These are phyloP conservation scores for Nanorana parkeri DNA, from an alignment of 2,113 vertebrate species.

Conservation along the genomic window DNA sequence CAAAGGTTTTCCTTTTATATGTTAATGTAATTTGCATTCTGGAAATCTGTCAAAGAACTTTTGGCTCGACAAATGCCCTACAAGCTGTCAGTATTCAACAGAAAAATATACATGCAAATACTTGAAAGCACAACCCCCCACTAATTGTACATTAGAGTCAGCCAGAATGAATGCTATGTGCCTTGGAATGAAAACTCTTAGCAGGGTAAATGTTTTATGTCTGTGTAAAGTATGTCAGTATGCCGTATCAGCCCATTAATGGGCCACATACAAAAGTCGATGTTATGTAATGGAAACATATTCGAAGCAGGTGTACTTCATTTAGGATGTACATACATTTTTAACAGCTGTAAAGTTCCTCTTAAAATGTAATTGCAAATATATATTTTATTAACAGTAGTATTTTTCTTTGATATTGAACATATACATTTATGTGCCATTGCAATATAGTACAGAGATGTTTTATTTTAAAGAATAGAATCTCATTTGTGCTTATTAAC, in stretches of 20 bases:
- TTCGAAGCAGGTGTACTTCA: not conserved
- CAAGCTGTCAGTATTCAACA: not conserved
- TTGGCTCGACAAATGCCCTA: too few relatives aligned
- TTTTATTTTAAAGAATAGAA: too few relatives aligned
- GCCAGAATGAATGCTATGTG: slow-evolving; percentile 20
- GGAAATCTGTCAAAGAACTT: not conserved
- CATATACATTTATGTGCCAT: not conserved
- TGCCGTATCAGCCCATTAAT: not conserved
- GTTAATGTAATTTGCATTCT: slow-evolving; percentile 16
- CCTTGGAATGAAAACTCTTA: slow-evolving; percentile 36
- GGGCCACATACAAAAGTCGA: slow-evolving; percentile 3
- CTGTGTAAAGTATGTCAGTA: not conserved
- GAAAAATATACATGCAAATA: slow-evolving; percentile 35
- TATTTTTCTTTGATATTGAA: slow-evolving; percentile 8
- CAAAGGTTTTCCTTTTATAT: not conserved
- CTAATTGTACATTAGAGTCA: slow-evolving; percentile 12
- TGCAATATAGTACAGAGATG: not conserved
- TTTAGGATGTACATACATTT: slow-evolving; percentile 5
- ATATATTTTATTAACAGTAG: slow-evolving; percentile 28
- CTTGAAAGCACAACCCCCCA: slow-evolving; percentile 45
- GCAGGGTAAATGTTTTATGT: slow-evolving; percentile 22
- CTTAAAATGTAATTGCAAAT: slow-evolving; percentile 4
- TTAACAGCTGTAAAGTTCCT: not conserved
- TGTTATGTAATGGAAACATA: slow-evolving; percentile 9
- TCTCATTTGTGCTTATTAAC: too few relatives aligned